These are phyloP conservation scores for Chironomus tepperi DNA, from an alignment of 1,140 invertebrate species.

Conservation along the genomic window DNA sequence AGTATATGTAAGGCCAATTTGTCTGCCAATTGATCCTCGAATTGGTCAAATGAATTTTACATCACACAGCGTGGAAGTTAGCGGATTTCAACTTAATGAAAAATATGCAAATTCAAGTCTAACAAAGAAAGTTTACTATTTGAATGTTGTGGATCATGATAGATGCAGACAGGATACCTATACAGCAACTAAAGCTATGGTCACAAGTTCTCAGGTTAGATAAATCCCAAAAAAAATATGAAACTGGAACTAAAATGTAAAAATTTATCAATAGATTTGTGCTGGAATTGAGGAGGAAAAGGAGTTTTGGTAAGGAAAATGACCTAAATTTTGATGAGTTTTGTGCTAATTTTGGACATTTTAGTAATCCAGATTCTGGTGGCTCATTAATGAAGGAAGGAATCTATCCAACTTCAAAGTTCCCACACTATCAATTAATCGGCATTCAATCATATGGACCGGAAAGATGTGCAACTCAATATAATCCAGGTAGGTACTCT, in stretches of 20 bases:
- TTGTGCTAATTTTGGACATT: background rate
- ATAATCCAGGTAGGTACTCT: no score
- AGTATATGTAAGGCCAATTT: constrained; percentile 58
- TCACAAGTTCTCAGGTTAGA: background rate
- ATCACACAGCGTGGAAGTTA: constrained; percentile 43
- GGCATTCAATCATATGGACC: no score
- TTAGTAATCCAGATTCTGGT: no score
- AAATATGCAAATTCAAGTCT: constrained; percentile 38
- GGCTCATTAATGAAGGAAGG: no score
- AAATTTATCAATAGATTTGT: background rate
- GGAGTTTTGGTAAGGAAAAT: background rate
- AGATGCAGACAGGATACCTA: background rate
- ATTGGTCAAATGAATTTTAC: constrained; percentile 34
- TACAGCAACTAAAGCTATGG: background rate
- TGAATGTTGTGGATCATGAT: background rate
- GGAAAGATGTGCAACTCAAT: no score
- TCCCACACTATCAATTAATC: no score
- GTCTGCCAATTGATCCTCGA: constrained; percentile 47
- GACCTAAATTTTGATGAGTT: no score
- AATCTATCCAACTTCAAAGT: no score
- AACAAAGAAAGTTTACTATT: constrained; percentile 41
- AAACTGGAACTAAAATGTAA: background rate
- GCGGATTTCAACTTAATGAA: constrained; percentile 57
- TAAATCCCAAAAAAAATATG: no score
- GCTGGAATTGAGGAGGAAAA: background rate